Evolutionary conservation across 92 coral and sea anemone species (phyloP).

Genomic region (Meandrina meandrites): DNA sequence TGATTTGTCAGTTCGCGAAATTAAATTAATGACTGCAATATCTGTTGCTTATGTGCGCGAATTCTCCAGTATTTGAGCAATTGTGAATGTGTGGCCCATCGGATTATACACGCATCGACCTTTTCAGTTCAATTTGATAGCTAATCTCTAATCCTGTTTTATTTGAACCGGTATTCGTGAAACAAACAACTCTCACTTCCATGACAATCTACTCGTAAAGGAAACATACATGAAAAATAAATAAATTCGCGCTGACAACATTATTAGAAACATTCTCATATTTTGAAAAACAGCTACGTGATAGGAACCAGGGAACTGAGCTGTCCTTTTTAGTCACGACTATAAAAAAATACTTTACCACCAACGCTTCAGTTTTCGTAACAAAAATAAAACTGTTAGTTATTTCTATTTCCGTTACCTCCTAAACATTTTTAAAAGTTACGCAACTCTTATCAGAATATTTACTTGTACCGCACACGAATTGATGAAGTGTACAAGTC

Average conservation of each 20-base stretch:
- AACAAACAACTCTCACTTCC: background rate
- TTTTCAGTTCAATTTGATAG: background rate
- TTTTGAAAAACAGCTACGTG: background rate
- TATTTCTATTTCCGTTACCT: background rate
- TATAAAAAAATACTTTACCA: background rate
- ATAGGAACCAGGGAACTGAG: background rate
- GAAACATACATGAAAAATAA: background rate
- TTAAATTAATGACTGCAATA: background rate
- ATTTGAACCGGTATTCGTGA: conserved; percentile 2
- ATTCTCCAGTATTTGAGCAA: background rate
- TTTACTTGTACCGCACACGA: conserved; percentile 1
- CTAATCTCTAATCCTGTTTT: conserved; percentile 25
- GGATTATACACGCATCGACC: background rate
- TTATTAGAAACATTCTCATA: background rate
- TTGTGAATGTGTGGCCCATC: background rate
- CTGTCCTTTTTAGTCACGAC: background rate
- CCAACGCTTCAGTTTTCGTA: background rate
- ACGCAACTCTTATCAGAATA: background rate
- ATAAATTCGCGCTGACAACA: background rate
- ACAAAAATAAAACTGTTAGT: background rate
- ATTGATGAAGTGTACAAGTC: background rate
- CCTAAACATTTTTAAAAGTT: background rate
- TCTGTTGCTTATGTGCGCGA: background rate
- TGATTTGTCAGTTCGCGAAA: background rate
- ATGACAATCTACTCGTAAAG: conserved; percentile 7